A percentile compares a stretch with the other conserved stretches of the same genome.
Conservation (phyloP, 2,797 vertebrate genomes). For the Chiroxiphia lanceolata region DNA sequence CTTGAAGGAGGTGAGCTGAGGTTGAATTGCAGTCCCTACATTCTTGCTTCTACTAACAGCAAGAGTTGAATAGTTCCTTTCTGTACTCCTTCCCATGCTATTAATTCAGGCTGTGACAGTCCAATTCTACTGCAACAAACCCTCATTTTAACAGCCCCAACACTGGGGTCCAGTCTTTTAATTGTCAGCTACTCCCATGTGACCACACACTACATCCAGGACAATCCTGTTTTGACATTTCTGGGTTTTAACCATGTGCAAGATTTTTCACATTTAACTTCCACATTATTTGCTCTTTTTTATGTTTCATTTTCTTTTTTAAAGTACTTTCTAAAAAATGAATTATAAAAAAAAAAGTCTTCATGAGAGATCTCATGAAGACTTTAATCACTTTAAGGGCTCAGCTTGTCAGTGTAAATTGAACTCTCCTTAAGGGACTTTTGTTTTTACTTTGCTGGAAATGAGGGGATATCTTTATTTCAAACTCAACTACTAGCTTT, state of each 20-base stretch:
- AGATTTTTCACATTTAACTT: not conserved
- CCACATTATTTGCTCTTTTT: not conserved
- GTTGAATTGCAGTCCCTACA: fast-evolving
- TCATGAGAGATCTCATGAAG: not conserved
- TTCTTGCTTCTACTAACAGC: not conserved
- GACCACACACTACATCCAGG: not conserved
- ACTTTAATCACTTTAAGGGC: not conserved
- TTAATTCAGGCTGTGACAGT: not conserved
- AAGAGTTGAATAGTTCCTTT: not conserved
- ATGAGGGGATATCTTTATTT: not conserved
- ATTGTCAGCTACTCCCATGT: not conserved
- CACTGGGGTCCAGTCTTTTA: fast-evolving
- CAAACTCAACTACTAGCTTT: not conserved
- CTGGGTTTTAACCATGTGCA: fast-evolving
- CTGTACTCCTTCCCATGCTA: not conserved
- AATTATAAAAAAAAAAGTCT: not conserved
- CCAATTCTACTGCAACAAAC: not conserved
- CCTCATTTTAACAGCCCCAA: fast-evolving
- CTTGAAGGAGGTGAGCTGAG: slow-evolving; percentile 82
- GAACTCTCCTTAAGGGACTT: not conserved
- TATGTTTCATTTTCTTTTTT: not conserved
- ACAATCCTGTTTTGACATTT: fast-evolving
- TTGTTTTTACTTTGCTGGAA: not conserved
- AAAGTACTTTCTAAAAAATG: not conserved
- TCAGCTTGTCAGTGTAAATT: not conserved